Conservation (phyloP, 2,888 invertebrate genomes). For the Xestobium rufovillosum region DNA sequence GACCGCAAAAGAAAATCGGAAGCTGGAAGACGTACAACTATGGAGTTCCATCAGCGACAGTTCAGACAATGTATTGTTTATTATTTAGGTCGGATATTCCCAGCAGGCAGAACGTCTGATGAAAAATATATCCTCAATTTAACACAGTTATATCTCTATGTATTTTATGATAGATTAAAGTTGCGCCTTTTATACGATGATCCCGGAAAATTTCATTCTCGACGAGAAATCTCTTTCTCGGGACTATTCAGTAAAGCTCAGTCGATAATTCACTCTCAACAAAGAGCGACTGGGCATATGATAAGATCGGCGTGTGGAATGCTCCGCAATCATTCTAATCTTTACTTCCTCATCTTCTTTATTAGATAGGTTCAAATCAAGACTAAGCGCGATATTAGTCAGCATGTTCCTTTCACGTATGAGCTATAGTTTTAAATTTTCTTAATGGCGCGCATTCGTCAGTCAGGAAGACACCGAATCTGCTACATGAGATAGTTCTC, state of each 20-base stretch:
- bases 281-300: slow-evolving; percentile 6
- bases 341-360: slow-evolving; percentile 32
- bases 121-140: slow-evolving; percentile 24
- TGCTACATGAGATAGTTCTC: no score
- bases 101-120: no score
- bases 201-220: slow-evolving; percentile 27
- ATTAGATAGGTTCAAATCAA: slow-evolving; percentile 30
- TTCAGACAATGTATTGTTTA: no score
- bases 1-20: no score
- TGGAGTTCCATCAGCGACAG: no score
- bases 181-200: slow-evolving; percentile 26
- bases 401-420: slow-evolving; percentile 13
- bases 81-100: no score
- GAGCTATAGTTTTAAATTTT: no score
- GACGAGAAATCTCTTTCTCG: slow-evolving; percentile 23
- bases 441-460: no score
- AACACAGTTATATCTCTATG: slow-evolving; percentile 26
- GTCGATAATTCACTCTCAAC: slow-evolving; percentile 10
- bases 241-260: slow-evolving; percentile 15
- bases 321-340: slow-evolving; percentile 34
- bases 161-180: slow-evolving; percentile 33
- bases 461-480: no score
- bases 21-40: no score
- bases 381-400: slow-evolving; percentile 15
- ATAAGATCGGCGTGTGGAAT: slow-evolving; percentile 33